A percentile compares a stretch with the other conserved stretches of the same genome.
Evolutionary conservation across 2,113 vertebrate genomes (phyloP).

Genomic region (Corvus moneduloides): DNA sequence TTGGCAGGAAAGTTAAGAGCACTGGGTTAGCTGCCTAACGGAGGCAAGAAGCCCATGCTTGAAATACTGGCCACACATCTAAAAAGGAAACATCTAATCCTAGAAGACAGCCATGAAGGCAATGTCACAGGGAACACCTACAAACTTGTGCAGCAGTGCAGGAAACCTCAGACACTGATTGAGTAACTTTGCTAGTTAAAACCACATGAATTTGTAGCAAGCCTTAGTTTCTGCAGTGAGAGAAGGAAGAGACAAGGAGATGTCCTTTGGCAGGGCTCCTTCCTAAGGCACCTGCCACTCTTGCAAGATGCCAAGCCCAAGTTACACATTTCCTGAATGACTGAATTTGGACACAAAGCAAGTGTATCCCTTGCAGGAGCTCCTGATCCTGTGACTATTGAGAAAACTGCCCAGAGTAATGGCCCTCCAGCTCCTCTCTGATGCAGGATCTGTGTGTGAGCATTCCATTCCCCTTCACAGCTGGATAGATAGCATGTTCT

Average conservation of each 20-base stretch:
- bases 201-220: not conserved
- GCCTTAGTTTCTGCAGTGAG: not conserved
- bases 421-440: not conserved
- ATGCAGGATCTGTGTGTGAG: rapidly evolving
- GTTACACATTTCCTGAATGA: not conserved
- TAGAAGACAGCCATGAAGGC: not conserved
- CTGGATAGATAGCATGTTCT: not conserved
- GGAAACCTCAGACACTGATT: not conserved
- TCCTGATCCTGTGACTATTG: not conserved
- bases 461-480: not conserved
- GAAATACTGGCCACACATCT: not conserved
- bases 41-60: not conserved
- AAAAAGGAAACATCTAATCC: not conserved
- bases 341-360: not conserved
- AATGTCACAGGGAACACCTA: not conserved
- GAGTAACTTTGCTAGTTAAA: not conserved
- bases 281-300: not conserved
- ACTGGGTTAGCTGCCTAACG: not conserved
- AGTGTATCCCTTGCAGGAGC: not conserved
- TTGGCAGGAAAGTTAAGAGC: not conserved
- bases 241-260: not conserved
- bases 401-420: not conserved
- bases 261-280: not conserved
- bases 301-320: not conserved
- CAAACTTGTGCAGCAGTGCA: not conserved